phyloP scores from a whole-genome alignment of 2,797 vertebrate species.

The Otolemur crassicaudatus region DNA sequence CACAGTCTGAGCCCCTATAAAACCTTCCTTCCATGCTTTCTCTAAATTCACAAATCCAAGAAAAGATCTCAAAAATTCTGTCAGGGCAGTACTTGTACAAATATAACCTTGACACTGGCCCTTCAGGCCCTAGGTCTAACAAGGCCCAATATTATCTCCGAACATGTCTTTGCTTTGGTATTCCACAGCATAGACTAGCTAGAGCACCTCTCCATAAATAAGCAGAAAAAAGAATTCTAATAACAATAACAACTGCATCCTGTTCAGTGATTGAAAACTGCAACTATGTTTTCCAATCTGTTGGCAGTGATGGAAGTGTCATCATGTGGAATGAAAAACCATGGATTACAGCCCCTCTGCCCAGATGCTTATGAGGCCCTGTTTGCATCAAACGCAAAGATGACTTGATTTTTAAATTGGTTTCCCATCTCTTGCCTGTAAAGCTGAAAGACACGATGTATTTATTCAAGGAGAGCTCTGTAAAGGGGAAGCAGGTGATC shows the following conservation, averaged over 20 bases:
- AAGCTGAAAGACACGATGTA: slow-evolving; percentile 87
- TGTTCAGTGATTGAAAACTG: slow-evolving; percentile 72
- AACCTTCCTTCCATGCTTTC: not conserved
- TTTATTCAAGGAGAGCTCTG: slow-evolving; percentile 73
- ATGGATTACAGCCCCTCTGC: slow-evolving; percentile 83
- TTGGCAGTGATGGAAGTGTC: slow-evolving; percentile 13
- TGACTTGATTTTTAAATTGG: slow-evolving; percentile 90
- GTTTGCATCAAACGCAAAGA: slow-evolving; percentile 89
- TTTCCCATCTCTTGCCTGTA: slow-evolving; percentile 91
- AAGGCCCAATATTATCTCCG: not conserved
- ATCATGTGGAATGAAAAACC: slow-evolving; percentile 66
- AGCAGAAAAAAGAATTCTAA: slow-evolving; percentile 39
- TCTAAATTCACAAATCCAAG: not conserved
- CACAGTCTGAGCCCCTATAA: not conserved
- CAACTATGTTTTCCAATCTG: slow-evolving; percentile 71
- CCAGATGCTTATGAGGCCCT: slow-evolving; percentile 89
- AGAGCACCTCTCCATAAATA: slow-evolving; percentile 58
- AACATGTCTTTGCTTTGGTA: not conserved
- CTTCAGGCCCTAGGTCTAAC: not conserved
- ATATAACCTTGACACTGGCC: not conserved
- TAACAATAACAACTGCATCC: slow-evolving; percentile 54
- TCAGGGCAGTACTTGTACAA: not conserved
- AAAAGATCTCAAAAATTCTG: slow-evolving; percentile 29
- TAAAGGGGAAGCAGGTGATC: slow-evolving; percentile 78
- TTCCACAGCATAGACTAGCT: not conserved